A percentile compares a stretch with the other conserved stretches of the same genome.
Conservation (phyloP, 1,140 invertebrate genomes). For the Sipha flava region DNA sequence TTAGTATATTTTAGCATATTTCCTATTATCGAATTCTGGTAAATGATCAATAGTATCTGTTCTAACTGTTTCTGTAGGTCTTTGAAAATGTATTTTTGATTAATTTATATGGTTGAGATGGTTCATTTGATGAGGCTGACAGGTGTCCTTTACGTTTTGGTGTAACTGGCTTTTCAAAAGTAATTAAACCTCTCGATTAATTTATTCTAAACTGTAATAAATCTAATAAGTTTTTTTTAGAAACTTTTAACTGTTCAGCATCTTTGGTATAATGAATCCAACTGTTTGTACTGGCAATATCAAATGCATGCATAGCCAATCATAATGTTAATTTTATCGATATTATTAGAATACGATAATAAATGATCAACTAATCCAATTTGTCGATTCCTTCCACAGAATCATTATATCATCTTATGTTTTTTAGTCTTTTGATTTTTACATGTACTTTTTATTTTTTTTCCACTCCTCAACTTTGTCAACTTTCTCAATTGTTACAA, state of each 20-base stretch:
- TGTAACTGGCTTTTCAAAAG: too few species aligned
- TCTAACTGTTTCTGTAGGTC: too few species aligned
- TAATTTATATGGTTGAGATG: too few species aligned
- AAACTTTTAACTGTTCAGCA: not conserved
- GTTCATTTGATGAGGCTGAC: too few species aligned
- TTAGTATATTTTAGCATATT: too few species aligned
- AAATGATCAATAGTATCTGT: too few species aligned
- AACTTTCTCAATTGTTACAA: not conserved
- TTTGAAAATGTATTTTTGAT: too few species aligned
- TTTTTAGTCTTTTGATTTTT: not conserved
- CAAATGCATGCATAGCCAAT: not conserved
- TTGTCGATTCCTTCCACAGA: not conserved
- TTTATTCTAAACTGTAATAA: not conserved
- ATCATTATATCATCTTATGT: not conserved
- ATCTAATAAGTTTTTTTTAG: not conserved
- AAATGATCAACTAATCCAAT: not conserved
- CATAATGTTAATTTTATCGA: not conserved
- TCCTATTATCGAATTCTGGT: too few species aligned
- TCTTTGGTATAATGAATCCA: not conserved
- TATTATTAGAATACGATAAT: not conserved
- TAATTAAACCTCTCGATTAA: too few species aligned
- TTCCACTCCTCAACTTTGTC: not conserved
- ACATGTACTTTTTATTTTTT: not conserved
- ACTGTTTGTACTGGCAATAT: not conserved
- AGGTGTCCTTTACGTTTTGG: too few species aligned